Conservation (phyloP, 2,113 vertebrate genomes). For the crab-eating macaque (Macaca fascicularis) region DNA sequence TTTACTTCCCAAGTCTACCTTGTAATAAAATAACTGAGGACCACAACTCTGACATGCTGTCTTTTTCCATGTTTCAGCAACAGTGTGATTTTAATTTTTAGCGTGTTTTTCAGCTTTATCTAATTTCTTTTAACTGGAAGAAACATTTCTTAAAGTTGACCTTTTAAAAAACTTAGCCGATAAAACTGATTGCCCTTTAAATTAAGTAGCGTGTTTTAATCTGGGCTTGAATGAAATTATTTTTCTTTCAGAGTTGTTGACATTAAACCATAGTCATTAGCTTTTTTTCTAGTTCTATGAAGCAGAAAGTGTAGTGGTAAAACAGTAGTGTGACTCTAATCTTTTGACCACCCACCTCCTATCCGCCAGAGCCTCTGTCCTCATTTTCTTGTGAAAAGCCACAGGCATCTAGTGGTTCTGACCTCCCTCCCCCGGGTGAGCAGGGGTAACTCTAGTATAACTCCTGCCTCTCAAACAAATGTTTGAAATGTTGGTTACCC, state of each 20-base stretch:
- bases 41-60: neutral
- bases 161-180: neutral
- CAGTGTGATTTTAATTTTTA: neutral
- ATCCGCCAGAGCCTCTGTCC: fast-evolving
- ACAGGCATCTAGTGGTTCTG: neutral
- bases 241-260: neutral
- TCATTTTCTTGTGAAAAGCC: neutral
- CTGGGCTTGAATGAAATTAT: neutral
- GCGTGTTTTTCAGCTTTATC: neutral
- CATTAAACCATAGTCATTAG: neutral
- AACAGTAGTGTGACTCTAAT: neutral
- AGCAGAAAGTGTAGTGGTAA: neutral
- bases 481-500: neutral
- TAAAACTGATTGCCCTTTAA: neutral
- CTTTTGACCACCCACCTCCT: neutral
- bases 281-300: neutral
- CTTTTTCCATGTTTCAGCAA: neutral
- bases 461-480: neutral
- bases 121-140: neutral
- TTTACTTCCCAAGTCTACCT: neutral
- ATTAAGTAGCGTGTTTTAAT: neutral
- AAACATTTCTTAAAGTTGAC: neutral
- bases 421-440: neutral
- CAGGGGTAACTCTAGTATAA: neutral
- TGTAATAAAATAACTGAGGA: neutral